phyloP scores from a whole-genome alignment of 2,797 vertebrate genomes.

The Epinephelus awoara region DNA sequence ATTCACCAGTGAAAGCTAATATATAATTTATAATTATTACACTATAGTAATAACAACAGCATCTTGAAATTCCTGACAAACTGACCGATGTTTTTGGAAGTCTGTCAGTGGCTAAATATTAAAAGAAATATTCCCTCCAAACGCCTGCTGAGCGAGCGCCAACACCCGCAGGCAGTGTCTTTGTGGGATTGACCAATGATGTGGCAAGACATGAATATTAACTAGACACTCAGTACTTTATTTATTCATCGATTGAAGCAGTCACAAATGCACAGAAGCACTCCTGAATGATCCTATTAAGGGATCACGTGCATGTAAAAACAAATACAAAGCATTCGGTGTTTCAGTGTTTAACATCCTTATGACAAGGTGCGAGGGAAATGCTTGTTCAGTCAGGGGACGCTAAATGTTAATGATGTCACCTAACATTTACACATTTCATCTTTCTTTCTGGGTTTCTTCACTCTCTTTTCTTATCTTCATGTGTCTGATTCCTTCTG shows the following conservation, averaged over 20 bases:
- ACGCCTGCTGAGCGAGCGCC: conserved; percentile 3
- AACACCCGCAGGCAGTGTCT: conserved; percentile 29
- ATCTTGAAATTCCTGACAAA: conserved; percentile 12
- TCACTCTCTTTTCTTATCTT: conserved; percentile 1
- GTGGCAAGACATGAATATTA: conserved; percentile 53
- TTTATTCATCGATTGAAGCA: conserved; percentile 26
- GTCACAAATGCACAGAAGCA: conserved; percentile 29
- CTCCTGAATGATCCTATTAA: conserved; percentile 11
- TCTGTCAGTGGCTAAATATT: conserved; percentile 30
- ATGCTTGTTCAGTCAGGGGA: conserved; percentile 16
- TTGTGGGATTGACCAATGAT: conserved; percentile 40
- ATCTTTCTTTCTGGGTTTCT: background rate
- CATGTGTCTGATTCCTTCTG: background rate
- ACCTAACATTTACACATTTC: background rate
- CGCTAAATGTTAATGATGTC: conserved; percentile 32
- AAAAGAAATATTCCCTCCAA: conserved; percentile 22
- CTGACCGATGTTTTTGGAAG: conserved; percentile 23
- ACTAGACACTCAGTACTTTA: conserved; percentile 27
- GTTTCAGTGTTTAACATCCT: conserved; percentile 9
- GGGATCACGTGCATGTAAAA: conserved; percentile 1
- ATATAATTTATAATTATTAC: conserved; percentile 29
- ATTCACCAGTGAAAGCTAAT: conserved; percentile 45
- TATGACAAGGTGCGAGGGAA: conserved; percentile 14
- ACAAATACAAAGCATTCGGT: conserved; percentile 18
- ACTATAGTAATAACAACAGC: conserved; percentile 7